Conservation (phyloP, 2,888 invertebrate genomes). For the Chelonus formosanus region DNA sequence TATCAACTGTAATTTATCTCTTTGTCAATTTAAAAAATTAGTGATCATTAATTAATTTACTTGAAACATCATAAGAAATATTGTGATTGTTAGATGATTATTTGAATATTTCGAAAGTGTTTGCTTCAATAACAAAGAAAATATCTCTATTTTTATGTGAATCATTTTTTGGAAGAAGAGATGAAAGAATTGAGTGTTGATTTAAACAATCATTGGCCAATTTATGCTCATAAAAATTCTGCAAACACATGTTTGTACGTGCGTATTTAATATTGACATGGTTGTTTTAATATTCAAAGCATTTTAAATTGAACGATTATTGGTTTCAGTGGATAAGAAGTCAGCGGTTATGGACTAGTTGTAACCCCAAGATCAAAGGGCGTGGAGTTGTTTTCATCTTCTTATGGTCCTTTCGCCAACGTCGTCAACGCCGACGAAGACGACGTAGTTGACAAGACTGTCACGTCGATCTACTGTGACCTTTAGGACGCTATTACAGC, state of each 20-base stretch:
- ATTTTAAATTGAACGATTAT: slow-evolving; percentile 30
- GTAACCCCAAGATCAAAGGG: slow-evolving; percentile 27
- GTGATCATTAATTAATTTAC: too few species aligned
- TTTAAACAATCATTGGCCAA: too few species aligned
- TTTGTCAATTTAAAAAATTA: too few species aligned
- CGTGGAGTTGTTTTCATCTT: background rate
- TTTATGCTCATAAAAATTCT: background rate
- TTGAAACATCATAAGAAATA: too few species aligned
- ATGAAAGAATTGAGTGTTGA: too few species aligned
- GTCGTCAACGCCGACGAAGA: slow-evolving; percentile 43
- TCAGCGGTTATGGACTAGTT: slow-evolving; percentile 59
- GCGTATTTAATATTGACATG: background rate
- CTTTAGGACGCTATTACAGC: slow-evolving; percentile 57
- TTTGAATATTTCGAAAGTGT: too few species aligned
- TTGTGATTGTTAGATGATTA: too few species aligned
- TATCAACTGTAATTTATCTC: too few species aligned
- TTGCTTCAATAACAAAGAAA: too few species aligned
- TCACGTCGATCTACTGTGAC: slow-evolving; percentile 52
- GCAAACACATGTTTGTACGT: slow-evolving; percentile 16
- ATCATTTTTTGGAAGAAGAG: too few species aligned
- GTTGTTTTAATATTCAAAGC: too few species aligned
- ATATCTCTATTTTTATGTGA: too few species aligned
- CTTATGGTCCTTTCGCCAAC: slow-evolving; percentile 14
- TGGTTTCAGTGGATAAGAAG: slow-evolving; percentile 58
- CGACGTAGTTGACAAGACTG: slow-evolving; percentile 41